Conservation (phyloP, 2,797 vertebrate species). For the Phataginus tetradactyla region DNA sequence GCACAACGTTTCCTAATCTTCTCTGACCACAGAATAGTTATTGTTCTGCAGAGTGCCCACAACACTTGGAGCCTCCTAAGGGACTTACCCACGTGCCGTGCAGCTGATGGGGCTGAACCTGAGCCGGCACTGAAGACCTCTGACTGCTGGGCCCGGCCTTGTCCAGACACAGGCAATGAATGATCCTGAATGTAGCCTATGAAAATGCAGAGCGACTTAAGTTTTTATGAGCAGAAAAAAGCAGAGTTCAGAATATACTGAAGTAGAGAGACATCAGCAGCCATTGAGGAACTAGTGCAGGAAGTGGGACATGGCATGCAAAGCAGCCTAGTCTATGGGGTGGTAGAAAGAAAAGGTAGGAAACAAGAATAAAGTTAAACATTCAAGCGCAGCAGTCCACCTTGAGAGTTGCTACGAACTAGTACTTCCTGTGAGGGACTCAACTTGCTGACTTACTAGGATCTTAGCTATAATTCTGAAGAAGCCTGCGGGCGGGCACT, state of each 20-base stretch:
- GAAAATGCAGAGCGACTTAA: not conserved
- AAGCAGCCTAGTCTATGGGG: not conserved
- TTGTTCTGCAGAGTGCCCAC: not conserved
- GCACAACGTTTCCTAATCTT: not conserved
- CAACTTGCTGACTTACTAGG: not conserved
- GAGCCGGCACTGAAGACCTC: not conserved
- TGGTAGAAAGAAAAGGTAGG: not conserved
- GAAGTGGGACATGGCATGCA: not conserved
- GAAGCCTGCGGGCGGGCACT: not conserved
- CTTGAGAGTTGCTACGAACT: not conserved
- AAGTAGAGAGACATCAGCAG: not conserved
- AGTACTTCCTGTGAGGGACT: not conserved
- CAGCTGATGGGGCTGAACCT: not conserved
- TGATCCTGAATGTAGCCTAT: not conserved
- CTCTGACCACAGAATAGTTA: not conserved
- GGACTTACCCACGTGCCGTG: not conserved
- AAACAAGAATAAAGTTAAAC: slow-evolving; percentile 2
- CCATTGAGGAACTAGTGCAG: not conserved
- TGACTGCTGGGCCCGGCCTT: not conserved
- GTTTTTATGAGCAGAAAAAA: not conserved
- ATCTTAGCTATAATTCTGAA: not conserved
- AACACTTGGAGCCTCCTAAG: not conserved
- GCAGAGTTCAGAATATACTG: not conserved
- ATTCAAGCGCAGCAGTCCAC: not conserved
- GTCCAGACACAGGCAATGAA: not conserved